Percentiles rank a stretch among this genome's conserved stretches.
Conservation (phyloP, 2,797 vertebrate species). For the Chromis chromis region DNA sequence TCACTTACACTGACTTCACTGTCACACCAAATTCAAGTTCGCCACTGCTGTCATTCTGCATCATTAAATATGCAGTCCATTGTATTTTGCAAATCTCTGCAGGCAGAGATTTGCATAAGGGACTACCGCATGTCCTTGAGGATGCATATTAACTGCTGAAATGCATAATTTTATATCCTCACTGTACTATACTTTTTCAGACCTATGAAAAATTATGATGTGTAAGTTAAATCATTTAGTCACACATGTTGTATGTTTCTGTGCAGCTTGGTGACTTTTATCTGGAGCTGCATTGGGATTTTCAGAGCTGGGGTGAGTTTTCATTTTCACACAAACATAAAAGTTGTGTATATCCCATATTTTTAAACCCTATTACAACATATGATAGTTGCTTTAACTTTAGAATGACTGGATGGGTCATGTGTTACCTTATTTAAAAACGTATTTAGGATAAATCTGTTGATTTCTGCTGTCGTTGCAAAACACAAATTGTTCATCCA, state of each 20-base stretch:
- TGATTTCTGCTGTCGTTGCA: not conserved
- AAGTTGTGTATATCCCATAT: not conserved
- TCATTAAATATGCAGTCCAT: not conserved
- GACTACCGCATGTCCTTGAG: not conserved
- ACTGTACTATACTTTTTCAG: not conserved
- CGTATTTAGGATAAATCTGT: not conserved
- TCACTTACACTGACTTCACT: not conserved
- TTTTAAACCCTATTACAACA: not conserved
- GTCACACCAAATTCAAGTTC: constrained; percentile 6
- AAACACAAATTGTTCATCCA: not conserved
- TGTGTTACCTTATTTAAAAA: not conserved
- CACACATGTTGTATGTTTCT: constrained; percentile 51
- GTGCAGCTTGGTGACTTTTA: constrained; percentile 97
- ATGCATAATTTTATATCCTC: constrained; percentile 23
- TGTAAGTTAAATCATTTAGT: not conserved
- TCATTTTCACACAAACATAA: constrained; percentile 5
- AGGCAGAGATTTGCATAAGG: constrained; percentile 41
- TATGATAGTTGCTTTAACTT: not conserved
- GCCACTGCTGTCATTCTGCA: not conserved
- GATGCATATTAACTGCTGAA: constrained; percentile 19
- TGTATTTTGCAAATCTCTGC: constrained; percentile 18
- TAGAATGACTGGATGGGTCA: not conserved
- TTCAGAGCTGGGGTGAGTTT: constrained; percentile 98
- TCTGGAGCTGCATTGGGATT: constrained; percentile 98
- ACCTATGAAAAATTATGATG: not conserved